Conservation (phyloP, 2,888 invertebrate genomes). For the Tipula confusa region DNA sequence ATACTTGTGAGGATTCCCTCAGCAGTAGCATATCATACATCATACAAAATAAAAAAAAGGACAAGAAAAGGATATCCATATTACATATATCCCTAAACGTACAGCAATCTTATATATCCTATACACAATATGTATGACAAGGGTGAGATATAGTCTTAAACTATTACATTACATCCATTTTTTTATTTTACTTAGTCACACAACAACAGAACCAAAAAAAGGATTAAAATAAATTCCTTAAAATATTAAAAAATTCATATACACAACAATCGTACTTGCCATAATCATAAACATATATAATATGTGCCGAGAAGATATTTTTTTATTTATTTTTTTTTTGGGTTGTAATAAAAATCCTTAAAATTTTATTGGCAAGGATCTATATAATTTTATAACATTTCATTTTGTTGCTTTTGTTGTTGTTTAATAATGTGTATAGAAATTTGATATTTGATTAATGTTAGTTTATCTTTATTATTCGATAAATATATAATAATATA, state of each 20-base stretch:
- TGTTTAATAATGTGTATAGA: neutral
- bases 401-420: too few species aligned
- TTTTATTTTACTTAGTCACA: neutral
- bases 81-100: neutral
- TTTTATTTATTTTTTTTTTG: neutral
- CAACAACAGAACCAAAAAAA: neutral
- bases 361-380: constrained; percentile 3
- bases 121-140: neutral
- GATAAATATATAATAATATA: neutral
- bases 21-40: neutral
- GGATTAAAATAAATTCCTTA: constrained; percentile 25
- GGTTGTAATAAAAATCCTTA: constrained; percentile 20
- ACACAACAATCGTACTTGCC: neutral
- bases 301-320: neutral
- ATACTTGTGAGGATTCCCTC: neutral
- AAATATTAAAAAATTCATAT: constrained; percentile 3
- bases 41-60: neutral
- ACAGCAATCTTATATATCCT: neutral
- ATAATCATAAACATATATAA: neutral
- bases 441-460: constrained; percentile 25
- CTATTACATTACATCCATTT: neutral
- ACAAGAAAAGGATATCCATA: neutral
- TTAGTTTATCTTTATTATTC: neutral
- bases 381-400: too few species aligned
- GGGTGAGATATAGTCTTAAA: neutral